A percentile compares a stretch with the other conserved stretches of the same genome.
These are phyloP conservation scores for Lysandra coridon DNA, from an alignment of 2,888 invertebrate species.

Conservation along the genomic window DNA sequence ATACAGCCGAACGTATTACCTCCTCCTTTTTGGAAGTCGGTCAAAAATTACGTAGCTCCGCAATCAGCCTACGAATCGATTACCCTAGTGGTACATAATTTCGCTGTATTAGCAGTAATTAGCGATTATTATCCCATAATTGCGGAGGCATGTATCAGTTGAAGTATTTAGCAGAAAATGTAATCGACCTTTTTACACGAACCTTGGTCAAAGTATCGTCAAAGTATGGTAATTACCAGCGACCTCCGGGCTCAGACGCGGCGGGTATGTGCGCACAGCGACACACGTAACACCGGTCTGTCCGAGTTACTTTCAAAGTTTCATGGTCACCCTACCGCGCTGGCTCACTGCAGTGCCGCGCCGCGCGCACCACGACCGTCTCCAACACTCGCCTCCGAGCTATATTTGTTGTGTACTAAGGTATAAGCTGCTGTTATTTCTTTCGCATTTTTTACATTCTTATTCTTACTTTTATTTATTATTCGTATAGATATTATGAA, in stretches of 20 bases:
- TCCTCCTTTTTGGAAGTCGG: too few relatives aligned
- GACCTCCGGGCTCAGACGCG: constrained; percentile 3
- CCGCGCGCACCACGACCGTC: constrained; percentile 14
- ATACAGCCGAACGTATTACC: too few relatives aligned
- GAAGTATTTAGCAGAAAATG: neutral
- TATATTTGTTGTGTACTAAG: constrained; percentile 29
- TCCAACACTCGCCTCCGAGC: neutral
- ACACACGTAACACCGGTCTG: constrained; percentile 29
- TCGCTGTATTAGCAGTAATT: neutral
- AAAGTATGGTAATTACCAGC: constrained; percentile 7
- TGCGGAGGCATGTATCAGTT: neutral
- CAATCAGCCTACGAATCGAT: neutral
- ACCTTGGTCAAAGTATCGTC: constrained; percentile 21
- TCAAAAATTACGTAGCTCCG: neutral
- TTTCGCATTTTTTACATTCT: neutral
- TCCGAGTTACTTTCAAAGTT: constrained; percentile 33
- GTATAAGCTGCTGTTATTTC: constrained; percentile 8
- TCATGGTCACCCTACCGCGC: constrained; percentile 43
- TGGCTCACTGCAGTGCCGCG: constrained; percentile 24
- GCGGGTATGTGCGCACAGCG: neutral
- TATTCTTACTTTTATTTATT: neutral
- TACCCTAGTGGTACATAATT: neutral
- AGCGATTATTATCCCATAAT: neutral
- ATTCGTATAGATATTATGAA: neutral
- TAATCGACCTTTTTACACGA: neutral